Evolutionary conservation across 2,113 vertebrate genomes (phyloP).

Genomic region (Dinomys branickii): DNA sequence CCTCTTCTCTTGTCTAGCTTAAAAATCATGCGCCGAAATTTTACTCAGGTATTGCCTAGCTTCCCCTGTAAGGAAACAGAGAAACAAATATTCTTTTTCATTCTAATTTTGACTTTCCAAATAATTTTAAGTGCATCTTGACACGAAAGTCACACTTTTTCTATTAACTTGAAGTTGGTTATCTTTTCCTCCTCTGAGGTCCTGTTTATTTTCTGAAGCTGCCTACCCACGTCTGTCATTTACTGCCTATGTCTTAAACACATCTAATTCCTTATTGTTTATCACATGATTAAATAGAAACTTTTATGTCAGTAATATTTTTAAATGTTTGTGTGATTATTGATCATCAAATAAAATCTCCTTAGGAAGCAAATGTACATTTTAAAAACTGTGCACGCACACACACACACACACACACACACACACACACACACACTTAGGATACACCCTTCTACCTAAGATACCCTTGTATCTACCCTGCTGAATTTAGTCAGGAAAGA

Average conservation of each 20-base stretch:
- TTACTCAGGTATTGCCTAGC: not conserved
- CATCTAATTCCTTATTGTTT: not conserved
- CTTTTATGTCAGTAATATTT: not conserved
- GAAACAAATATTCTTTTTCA: not conserved
- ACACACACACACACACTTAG: not conserved
- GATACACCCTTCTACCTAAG: not conserved
- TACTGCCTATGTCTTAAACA: not conserved
- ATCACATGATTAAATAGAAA: not conserved
- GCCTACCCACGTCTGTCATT: not conserved
- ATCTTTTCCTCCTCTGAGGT: not conserved
- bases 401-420: not conserved
- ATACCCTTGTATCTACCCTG: too few relatives aligned
- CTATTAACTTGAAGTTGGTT: not conserved
- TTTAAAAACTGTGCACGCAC: not conserved
- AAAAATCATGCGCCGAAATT: not conserved
- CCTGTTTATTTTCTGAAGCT: not conserved
- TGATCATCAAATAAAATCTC: not conserved
- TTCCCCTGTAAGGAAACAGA: not conserved
- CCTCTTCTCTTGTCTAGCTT: not conserved
- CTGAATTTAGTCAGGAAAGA: not conserved
- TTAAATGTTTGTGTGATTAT: not conserved
- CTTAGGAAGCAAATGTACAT: not conserved
- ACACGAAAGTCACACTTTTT: not conserved
- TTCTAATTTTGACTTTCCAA: not conserved
- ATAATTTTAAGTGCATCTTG: not conserved